Conservation (phyloP, 2,113 vertebrate genomes). For the Puntigrus tetrazona region DNA sequence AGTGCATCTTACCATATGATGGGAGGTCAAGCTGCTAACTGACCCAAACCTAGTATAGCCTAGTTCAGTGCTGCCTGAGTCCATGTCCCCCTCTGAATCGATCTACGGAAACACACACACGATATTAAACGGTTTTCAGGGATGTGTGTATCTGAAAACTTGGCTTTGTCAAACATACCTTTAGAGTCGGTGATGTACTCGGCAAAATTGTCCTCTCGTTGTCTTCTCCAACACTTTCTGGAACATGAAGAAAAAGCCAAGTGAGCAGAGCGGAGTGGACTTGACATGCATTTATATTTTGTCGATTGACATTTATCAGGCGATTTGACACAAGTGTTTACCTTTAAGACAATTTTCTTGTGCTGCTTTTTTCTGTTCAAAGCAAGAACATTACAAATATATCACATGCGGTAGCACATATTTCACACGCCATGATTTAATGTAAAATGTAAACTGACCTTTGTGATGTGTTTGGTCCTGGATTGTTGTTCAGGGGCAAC, state of each 20-base stretch:
- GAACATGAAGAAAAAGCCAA: slow-evolving; percentile 9
- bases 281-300: neutral
- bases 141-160: neutral
- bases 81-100: slow-evolving; percentile 63
- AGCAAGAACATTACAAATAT: slow-evolving; percentile 10
- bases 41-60: slow-evolving; percentile 68
- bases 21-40: slow-evolving; percentile 80
- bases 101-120: slow-evolving; percentile 20
- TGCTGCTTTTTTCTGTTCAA: slow-evolving; percentile 7
- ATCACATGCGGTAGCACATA: neutral
- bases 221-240: slow-evolving; percentile 28
- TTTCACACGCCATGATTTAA: neutral
- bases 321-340: neutral
- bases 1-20: slow-evolving; percentile 64
- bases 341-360: slow-evolving; percentile 27
- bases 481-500: slow-evolving; percentile 26
- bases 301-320: neutral
- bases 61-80: slow-evolving; percentile 71
- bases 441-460: slow-evolving; percentile 40
- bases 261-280: slow-evolving; percentile 12
- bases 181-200: neutral
- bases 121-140: neutral
- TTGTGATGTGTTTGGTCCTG: slow-evolving; percentile 26
- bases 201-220: slow-evolving; percentile 5
- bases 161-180: slow-evolving; percentile 27